Evolutionary conservation across 2,888 invertebrate genomes (phyloP).

Genomic region (Anorthoa munda): DNA sequence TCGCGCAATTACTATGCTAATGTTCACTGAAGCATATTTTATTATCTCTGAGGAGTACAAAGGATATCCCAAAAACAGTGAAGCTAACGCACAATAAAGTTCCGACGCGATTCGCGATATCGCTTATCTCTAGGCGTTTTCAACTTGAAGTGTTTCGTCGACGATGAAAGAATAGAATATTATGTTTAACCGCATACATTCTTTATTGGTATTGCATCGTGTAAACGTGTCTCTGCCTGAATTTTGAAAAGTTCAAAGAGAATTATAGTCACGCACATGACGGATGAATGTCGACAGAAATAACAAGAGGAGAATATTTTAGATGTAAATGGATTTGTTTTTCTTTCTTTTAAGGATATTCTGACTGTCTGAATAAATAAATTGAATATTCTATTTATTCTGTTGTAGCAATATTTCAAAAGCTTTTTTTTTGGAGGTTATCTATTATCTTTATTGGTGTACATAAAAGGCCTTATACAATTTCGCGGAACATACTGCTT

Average conservation of each 20-base stretch:
- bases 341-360: conserved; percentile 44
- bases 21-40: conserved; percentile 58
- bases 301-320: conserved; percentile 47
- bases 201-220: conserved; percentile 43
- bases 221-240: conserved; percentile 23
- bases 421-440: too few relatives aligned
- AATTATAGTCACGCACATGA: conserved; percentile 65
- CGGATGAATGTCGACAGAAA: conserved; percentile 41
- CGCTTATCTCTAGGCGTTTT: conserved; percentile 64
- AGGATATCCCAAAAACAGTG: conserved; percentile 62
- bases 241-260: conserved; percentile 45
- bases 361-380: conserved; percentile 52
- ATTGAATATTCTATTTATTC: conserved; percentile 46
- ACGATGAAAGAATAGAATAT: conserved; percentile 69
- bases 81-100: conserved; percentile 67
- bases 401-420: conserved; percentile 7
- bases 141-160: conserved; percentile 65
- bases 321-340: conserved; percentile 43
- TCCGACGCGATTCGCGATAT: conserved; percentile 67
- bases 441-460: too few relatives aligned
- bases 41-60: conserved; percentile 62
- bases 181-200: conserved; percentile 31
- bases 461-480: too few relatives aligned
- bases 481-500: too few relatives aligned
- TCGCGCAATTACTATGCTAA: conserved; percentile 54